Percentiles rank a stretch among this genome's conserved stretches.
These are phyloP conservation scores for Apomyelois bistriatella DNA, from an alignment of 2,888 invertebrate species.

Conservation along the genomic window DNA sequence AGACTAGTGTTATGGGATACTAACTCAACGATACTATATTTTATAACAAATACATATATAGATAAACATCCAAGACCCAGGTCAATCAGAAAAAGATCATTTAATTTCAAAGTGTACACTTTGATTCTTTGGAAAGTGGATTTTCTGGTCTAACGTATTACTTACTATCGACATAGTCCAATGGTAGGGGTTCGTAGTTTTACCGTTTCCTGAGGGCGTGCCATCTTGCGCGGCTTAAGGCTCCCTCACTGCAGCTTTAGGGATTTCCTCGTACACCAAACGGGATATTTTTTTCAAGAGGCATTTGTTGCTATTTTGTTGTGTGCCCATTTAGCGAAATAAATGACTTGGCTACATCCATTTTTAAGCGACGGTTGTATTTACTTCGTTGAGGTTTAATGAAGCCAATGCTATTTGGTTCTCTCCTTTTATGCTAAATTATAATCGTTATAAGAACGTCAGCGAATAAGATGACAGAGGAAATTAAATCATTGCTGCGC, in stretches of 20 bases:
- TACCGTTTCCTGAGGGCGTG: constrained; percentile 34
- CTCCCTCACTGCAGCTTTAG: constrained; percentile 37
- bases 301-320: constrained; percentile 11
- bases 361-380: constrained; percentile 4
- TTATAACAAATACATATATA: no score
- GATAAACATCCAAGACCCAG: no score
- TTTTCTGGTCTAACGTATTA: no score
- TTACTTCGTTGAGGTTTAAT: background rate
- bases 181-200: constrained; percentile 33
- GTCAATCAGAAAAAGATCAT: no score
- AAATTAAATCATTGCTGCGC: no score
- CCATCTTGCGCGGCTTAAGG: constrained; percentile 36
- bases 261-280: constrained; percentile 35
- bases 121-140: no score
- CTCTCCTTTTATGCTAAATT: background rate
- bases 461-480: no score
- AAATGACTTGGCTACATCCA: constrained; percentile 9
- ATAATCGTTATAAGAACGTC: no score
- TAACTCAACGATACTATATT: no score
- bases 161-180: background rate
- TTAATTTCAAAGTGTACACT: no score
- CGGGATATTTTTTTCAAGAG: constrained; percentile 19
- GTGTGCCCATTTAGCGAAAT: constrained; percentile 11
- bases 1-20: no score
- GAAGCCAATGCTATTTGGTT: background rate